Percentiles rank a stretch among this genome's conserved stretches.
Conservation (phyloP, 2,113 vertebrate genomes). For the Coryphaenoides rupestris region DNA sequence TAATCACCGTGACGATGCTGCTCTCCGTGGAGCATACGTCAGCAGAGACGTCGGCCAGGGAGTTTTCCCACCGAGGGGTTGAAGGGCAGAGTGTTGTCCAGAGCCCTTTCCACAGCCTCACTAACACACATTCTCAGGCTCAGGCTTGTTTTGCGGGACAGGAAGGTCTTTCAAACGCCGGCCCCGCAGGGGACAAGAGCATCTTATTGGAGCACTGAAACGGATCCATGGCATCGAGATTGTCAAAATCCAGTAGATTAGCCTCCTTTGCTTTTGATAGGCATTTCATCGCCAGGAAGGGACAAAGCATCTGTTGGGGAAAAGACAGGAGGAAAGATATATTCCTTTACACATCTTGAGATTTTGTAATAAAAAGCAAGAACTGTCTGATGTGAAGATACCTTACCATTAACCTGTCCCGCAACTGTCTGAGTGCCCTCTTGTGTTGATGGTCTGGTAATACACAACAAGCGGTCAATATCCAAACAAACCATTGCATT, state of each 20-base stretch:
- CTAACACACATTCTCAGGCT: slow-evolving; percentile 12
- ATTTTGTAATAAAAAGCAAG: no score
- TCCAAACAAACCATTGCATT: not conserved
- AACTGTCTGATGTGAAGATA: no score
- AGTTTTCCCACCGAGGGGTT: slow-evolving; percentile 60
- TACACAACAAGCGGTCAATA: not conserved
- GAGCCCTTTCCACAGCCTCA: slow-evolving; percentile 16
- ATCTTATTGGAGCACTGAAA: slow-evolving; percentile 52
- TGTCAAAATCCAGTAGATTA: slow-evolving; percentile 68
- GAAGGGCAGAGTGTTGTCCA: slow-evolving; percentile 72
- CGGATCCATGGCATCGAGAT: slow-evolving; percentile 57
- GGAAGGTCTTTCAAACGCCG: slow-evolving; percentile 7
- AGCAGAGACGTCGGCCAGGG: slow-evolving; percentile 46
- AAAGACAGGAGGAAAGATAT: not conserved
- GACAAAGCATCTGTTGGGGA: slow-evolving; percentile 37
- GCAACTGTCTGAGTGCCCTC: no score
- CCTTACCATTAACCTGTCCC: no score
- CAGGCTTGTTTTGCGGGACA: not conserved
- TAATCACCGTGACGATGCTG: slow-evolving; percentile 61
- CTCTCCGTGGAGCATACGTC: slow-evolving; percentile 60
- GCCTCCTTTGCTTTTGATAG: slow-evolving; percentile 64
- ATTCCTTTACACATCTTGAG: no score
- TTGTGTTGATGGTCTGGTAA: no score
- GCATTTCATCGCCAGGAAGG: slow-evolving; percentile 64
- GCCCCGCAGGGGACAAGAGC: slow-evolving; percentile 40